Evolutionary conservation across 2,113 vertebrate genomes (phyloP).

Genomic region (Okapia johnstoni): DNA sequence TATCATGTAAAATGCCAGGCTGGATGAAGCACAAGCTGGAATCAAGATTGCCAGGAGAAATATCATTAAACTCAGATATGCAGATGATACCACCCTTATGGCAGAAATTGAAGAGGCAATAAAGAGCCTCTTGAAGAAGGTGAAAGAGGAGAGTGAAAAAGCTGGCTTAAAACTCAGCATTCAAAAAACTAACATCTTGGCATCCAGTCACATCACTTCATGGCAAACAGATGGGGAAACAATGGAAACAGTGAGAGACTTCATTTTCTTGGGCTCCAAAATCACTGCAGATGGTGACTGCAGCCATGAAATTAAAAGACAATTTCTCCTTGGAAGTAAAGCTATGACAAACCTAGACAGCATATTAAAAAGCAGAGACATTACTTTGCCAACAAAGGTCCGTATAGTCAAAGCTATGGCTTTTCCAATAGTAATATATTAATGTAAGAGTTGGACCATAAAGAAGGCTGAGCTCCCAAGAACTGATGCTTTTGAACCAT

Average conservation of each 20-base stretch:
- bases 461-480: neutral
- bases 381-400: accelerated
- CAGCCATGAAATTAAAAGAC: neutral
- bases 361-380: neutral
- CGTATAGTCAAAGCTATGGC: neutral
- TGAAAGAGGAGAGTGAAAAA: neutral
- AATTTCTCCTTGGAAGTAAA: neutral
- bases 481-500: neutral
- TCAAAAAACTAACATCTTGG: neutral
- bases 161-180: neutral
- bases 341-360: neutral
- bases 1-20: neutral
- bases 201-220: neutral
- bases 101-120: neutral
- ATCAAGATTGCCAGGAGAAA: neutral
- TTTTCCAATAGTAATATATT: neutral
- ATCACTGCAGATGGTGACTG: neutral
- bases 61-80: neutral
- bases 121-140: neutral
- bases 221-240: neutral
- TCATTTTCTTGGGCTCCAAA: neutral
- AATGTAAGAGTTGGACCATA: neutral
- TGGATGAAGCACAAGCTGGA: neutral
- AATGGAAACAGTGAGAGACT: neutral
- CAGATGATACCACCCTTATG: neutral